phyloP scores from a whole-genome alignment of 1,140 invertebrate species.

The Cotesia vestalis region DNA sequence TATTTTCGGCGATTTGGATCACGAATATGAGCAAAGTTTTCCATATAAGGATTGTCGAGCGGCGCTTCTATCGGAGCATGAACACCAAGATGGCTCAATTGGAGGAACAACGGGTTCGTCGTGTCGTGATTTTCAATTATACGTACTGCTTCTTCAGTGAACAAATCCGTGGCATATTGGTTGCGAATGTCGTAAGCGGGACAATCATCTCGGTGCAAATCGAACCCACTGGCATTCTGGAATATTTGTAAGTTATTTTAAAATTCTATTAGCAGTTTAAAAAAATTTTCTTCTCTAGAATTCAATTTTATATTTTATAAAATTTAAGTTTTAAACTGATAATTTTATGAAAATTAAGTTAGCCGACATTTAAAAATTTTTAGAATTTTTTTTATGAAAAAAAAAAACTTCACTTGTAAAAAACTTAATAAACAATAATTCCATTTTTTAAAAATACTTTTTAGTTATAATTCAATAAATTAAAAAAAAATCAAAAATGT shows the following conservation, averaged over 20 bases:
- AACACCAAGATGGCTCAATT: slow-evolving; percentile 70
- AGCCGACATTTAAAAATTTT: not conserved
- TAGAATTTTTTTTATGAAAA: slow-evolving; percentile 14
- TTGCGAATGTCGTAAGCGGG: slow-evolving; percentile 71
- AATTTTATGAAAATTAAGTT: no score
- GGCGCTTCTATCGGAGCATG: slow-evolving; percentile 79
- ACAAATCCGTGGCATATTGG: slow-evolving; percentile 76
- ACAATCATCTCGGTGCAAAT: slow-evolving; percentile 67
- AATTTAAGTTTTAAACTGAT: no score
- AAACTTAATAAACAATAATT: not conserved
- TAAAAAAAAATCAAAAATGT: no score
- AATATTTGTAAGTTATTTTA: not conserved
- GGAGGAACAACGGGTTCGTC: slow-evolving; percentile 70
- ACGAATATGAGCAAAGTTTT: slow-evolving; percentile 78
- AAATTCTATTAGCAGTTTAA: no score
- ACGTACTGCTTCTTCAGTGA: slow-evolving; percentile 71
- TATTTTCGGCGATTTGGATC: slow-evolving; percentile 78
- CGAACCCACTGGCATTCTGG: slow-evolving; percentile 65
- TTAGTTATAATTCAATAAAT: no score
- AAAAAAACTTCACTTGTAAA: not conserved
- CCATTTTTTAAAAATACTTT: no score
- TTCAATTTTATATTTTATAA: no score
- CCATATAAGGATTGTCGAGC: slow-evolving; percentile 55
- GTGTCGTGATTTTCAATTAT: slow-evolving; percentile 70
- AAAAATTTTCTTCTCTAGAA: no score